Base-by-base conservation (phyloP, 1,140 invertebrate genomes). In the Hydropsyche tenuis region DNA sequence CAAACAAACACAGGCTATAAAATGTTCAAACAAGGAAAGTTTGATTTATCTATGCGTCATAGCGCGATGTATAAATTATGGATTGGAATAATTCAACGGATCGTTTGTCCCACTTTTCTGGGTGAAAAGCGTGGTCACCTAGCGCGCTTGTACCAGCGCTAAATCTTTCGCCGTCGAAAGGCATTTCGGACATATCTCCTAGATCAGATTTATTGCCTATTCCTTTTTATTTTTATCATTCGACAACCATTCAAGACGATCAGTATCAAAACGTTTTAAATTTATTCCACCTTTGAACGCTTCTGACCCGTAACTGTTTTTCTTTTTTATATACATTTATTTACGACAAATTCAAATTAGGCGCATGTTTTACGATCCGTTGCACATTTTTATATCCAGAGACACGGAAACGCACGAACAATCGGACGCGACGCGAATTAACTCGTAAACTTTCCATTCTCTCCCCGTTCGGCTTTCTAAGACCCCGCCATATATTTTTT, bases 81-180 rank as follows among this genome's bases (percentile, higher is more conserved):
- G 22, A 60, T 60, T 27, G 23, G 23, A 56, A 56, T 56, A 23
- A 60, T 25, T 60, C 14, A 53, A 53, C 56, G 9, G 56, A 60
- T 23, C 20, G 56, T 23, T 23, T 60, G 56, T 25, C 56, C 56
- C 56, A 27, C 22, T 25, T 60, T 60, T 60, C 23, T 18, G 3
- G 22, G 56, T 12, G 20, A 53, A 60, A 27, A 25, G 56, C 56
- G 56, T 27, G 56, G 56, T 60, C 56, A 23, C 56, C 20, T 5
- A 12, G 23, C 56, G 1, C 0, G 18, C 56, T 22, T 60, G 23
- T 60, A n/a, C 56, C 56, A 14, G 56, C 18, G 56, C 25, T 60
- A 60, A 60, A 60, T 60, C 56, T 60, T 60, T 60, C 56, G 1
- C 22, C 56, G 56, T 60, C 56, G 56, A 60, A 60, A 60, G 56